Evolutionary conservation across 2,113 vertebrate genomes (phyloP).

Genomic region (Theropithecus gelada): DNA sequence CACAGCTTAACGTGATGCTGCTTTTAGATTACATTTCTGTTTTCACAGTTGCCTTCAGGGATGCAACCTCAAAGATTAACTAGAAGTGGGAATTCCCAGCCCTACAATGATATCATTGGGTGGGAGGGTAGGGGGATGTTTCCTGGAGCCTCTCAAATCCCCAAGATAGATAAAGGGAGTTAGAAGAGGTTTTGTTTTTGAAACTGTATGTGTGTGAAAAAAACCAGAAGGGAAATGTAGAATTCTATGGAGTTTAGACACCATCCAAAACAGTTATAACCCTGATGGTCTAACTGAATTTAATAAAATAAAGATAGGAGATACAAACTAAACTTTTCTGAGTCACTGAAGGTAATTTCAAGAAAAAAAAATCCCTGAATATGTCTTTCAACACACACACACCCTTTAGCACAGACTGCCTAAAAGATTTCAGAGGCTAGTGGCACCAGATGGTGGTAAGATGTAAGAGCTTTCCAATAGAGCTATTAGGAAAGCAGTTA

Average conservation of each 20-base stretch:
- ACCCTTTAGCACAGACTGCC: background rate
- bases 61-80: background rate
- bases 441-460: background rate
- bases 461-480: background rate
- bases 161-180: background rate
- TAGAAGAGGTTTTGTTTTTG: background rate
- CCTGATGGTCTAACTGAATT: background rate
- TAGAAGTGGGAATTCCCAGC: background rate
- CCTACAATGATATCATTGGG: background rate
- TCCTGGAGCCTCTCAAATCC: background rate
- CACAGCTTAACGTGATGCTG: background rate
- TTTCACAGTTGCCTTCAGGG: background rate
- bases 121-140: background rate
- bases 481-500: slow-evolving; percentile 32
- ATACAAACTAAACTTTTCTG: background rate
- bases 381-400: background rate
- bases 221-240: background rate
- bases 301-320: background rate
- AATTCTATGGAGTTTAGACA: background rate
- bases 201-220: background rate
- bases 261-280: background rate
- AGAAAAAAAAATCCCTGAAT: background rate
- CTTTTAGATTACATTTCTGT: background rate
- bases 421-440: slow-evolving; percentile 33
- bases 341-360: slow-evolving; percentile 20